These are phyloP conservation scores for Macrotus californicus DNA, from an alignment of 2,113 vertebrate species.

Conservation along the genomic window DNA sequence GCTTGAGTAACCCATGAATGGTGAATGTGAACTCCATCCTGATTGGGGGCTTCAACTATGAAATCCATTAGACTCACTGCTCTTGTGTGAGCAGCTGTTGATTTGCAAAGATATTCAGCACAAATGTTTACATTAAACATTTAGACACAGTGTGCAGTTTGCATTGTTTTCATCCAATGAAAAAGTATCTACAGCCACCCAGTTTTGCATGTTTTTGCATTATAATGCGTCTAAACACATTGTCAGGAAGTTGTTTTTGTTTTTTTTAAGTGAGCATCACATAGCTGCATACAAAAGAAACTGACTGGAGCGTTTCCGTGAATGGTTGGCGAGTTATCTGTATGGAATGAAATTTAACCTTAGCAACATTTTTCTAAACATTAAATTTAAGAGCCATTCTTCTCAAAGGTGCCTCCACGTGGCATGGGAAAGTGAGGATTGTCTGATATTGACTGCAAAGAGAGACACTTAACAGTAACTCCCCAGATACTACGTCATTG, in stretches of 20 bases:
- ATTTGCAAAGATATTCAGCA: conserved; percentile 58
- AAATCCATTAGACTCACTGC: conserved; percentile 49
- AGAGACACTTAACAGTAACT: not conserved
- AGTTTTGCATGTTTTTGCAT: not conserved
- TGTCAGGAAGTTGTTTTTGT: not conserved
- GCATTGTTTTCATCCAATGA: conserved; percentile 36
- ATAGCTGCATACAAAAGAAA: not conserved
- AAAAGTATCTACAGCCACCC: not conserved
- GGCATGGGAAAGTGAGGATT: not conserved
- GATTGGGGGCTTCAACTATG: conserved; percentile 1
- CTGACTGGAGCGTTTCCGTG: not conserved
- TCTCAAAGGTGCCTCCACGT: not conserved
- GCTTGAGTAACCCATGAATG: not conserved
- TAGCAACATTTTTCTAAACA: not conserved
- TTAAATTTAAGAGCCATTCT: not conserved
- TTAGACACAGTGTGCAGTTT: conserved; percentile 53
- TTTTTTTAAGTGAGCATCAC: not conserved
- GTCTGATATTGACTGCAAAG: not conserved
- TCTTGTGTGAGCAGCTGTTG: conserved; percentile 51
- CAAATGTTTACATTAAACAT: conserved; percentile 68
- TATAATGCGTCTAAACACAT: not conserved
- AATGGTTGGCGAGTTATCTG: not conserved
- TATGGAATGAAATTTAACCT: not conserved
- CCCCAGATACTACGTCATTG: not conserved
- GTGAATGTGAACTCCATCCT: conserved; percentile 14